Base-by-base conservation (phyloP, 2,113 vertebrate species). In the Lagopus leucura region DNA sequence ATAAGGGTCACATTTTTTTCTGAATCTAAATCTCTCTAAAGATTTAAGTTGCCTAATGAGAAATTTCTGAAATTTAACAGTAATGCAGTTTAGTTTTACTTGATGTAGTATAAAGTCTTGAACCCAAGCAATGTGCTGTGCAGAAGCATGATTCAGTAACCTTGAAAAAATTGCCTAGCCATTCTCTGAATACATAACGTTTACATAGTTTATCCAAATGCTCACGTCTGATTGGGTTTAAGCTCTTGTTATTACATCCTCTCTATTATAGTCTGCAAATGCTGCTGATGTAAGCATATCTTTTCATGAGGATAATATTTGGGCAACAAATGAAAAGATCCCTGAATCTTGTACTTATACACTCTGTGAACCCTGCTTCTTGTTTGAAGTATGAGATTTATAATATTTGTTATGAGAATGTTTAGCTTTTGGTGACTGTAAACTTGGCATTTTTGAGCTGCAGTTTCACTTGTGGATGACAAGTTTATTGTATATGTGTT, bases 401-500 rank as follows among this genome's bases (percentile, higher is more conserved):
- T 13, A 42, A 3, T 14, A 5, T n/a, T 50, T 83, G 4, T 15
- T 36, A 17, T 25, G 38, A 71, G 82, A 87, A 43, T 7, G 24
- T 13, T 3, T 14, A 20, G n/a, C 18, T 47, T 54, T 72, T 60
- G 42, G 4, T 64, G 45, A 6, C 4, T 25, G 0, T 38, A 43
- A 72, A 7, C 63, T 22, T 54, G n/a, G 5, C 13, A 32, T 54
- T 86, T 89, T 55, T 73, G 38, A 69, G 5, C 16, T 45, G 7
- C 11, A 40, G 4, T 60, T 50, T 57, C 7, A 34, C 65, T 66
- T 63, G 13, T 18, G 47, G 57, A 28, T 34, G 25, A 25, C 43
- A 12, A 66, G 5, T 6, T 84, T 63, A 30, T 65, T 2, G 0
- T 19, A 5, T 4, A 0, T 42, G 10, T 73, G 16, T 19, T 67